Evolutionary conservation across 2,888 invertebrate species (phyloP).

Genomic region (Hypercompe scribonia): DNA sequence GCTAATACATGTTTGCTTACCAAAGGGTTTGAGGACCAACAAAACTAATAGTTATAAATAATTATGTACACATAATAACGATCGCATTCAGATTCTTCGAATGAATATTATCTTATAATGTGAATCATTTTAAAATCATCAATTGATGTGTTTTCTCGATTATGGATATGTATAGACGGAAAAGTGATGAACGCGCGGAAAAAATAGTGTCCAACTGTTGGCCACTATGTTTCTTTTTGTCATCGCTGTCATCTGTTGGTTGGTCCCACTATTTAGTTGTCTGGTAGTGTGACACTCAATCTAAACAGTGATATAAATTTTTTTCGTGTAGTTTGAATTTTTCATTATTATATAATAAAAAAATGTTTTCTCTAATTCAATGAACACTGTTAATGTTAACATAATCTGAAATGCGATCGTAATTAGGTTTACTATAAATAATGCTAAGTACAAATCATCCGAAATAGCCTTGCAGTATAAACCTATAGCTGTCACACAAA

Average conservation of each 20-base stretch:
- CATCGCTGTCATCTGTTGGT: neutral
- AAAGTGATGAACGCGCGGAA: too few species aligned
- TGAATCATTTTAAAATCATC: neutral
- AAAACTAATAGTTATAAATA: slow-evolving; percentile 41
- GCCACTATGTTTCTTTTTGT: neutral
- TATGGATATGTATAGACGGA: too few species aligned
- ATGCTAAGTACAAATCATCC: slow-evolving; percentile 13
- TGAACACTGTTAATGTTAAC: neutral
- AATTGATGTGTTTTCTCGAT: neutral
- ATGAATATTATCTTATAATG: neutral
- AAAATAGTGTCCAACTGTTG: neutral
- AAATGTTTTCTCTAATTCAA: neutral
- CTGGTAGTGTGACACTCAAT: neutral
- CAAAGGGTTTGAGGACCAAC: slow-evolving; percentile 52
- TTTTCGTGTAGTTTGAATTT: neutral
- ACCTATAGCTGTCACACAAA: too few species aligned
- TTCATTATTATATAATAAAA: neutral
- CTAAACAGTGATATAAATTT: neutral
- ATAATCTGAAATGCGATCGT: slow-evolving; percentile 12
- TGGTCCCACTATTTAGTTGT: too few species aligned
- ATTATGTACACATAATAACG: slow-evolving; percentile 22
- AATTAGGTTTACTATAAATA: slow-evolving; percentile 10
- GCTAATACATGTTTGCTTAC: slow-evolving; percentile 40
- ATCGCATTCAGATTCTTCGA: neutral
- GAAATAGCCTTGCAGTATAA: neutral